Conservation (phyloP, 2,113 vertebrate genomes). For the Jaculus jaculus region DNA sequence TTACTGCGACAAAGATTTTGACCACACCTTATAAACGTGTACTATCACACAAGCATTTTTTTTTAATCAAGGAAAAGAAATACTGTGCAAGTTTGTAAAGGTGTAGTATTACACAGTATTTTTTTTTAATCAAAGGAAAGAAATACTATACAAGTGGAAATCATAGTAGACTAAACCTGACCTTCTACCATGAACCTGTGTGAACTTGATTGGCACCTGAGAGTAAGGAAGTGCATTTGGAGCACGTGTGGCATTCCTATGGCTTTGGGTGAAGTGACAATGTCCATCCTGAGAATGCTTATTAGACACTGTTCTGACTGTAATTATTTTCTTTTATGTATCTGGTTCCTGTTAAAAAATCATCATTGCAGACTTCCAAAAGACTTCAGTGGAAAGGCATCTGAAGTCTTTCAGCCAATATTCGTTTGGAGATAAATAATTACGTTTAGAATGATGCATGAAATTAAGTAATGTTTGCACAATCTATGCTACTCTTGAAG, state of each 20-base stretch:
- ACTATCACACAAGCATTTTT: no score
- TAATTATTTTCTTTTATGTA: slow-evolving; percentile 51
- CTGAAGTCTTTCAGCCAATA: slow-evolving; percentile 45
- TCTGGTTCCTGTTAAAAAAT: slow-evolving; percentile 29
- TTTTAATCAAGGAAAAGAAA: no score
- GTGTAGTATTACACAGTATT: background rate
- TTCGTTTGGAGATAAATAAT: slow-evolving; percentile 74
- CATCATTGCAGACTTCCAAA: slow-evolving; percentile 20
- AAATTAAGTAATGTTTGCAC: slow-evolving; percentile 72
- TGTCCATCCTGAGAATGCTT: background rate
- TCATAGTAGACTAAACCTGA: background rate
- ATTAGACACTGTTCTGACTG: slow-evolving; percentile 2
- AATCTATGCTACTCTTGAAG: slow-evolving; percentile 58
- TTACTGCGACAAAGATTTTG: background rate
- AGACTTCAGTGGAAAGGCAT: slow-evolving; percentile 12
- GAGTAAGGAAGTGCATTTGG: background rate
- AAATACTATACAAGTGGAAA: background rate
- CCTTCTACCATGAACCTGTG: background rate
- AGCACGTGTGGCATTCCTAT: background rate
- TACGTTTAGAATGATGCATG: slow-evolving; percentile 69
- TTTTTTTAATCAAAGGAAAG: slow-evolving; percentile 1
- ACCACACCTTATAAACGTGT: background rate
- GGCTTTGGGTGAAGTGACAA: background rate
- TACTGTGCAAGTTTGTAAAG: background rate
- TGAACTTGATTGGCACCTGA: background rate